Conservation (phyloP, 2,888 invertebrate genomes). For the Lamellibrachia satsuma region DNA sequence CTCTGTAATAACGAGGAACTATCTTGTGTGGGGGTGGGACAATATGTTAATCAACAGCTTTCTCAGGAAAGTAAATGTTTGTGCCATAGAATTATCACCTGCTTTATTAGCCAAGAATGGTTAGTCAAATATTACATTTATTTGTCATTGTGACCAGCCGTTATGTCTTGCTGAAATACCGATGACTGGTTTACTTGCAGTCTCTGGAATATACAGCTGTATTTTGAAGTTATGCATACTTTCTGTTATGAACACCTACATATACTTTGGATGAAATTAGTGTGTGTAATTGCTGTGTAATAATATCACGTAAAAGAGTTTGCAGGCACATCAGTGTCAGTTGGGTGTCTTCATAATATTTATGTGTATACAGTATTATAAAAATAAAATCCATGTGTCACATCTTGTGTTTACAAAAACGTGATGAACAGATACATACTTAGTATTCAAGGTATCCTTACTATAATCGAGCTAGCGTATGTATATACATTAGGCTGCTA, state of each 20-base stretch:
- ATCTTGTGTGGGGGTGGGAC: neutral
- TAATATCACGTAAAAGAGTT: neutral
- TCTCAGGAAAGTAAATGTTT: neutral
- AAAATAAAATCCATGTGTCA: constrained; percentile 6
- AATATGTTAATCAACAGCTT: neutral
- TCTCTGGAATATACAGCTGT: neutral
- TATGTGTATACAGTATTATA: constrained; percentile 6
- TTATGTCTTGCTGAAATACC: neutral
- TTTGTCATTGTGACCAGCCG: neutral
- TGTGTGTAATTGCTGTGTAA: neutral
- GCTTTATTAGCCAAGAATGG: neutral
- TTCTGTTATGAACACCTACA: neutral
- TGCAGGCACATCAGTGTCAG: neutral
- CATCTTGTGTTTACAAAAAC: neutral
- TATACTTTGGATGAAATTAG: neutral
- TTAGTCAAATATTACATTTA: neutral
- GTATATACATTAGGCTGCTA: too few relatives aligned
- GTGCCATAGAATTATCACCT: neutral
- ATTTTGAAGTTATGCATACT: neutral
- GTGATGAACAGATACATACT: neutral
- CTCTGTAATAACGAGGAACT: neutral
- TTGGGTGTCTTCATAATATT: neutral
- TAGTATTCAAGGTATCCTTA: too few relatives aligned
- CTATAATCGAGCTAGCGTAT: too few relatives aligned
- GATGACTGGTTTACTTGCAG: neutral